Evolutionary conservation across 2,888 invertebrate genomes (phyloP).

Genomic region (Drosophila percnosoma): DNA sequence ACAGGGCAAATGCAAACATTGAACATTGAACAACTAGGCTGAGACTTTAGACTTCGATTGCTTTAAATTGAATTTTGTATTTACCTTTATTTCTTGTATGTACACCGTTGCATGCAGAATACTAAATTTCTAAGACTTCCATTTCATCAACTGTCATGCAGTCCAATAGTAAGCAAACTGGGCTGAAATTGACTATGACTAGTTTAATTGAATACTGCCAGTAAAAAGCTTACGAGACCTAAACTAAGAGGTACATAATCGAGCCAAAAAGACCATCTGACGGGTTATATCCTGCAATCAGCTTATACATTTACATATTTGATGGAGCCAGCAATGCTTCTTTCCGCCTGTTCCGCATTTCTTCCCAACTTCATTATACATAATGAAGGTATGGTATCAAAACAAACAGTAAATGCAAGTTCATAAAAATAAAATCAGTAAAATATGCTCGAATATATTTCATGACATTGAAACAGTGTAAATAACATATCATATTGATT

Average conservation of each 20-base stretch:
- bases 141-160: neutral
- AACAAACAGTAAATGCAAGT: neutral
- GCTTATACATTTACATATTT: neutral
- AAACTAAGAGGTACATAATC: neutral
- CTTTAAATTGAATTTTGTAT: constrained; percentile 76
- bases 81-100: constrained; percentile 56
- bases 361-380: neutral
- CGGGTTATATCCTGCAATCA: neutral
- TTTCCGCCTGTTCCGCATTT: neutral
- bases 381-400: neutral
- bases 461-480: neutral
- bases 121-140: constrained; percentile 13
- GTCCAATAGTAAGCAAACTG: constrained; percentile 7
- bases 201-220: neutral
- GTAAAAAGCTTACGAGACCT: neutral
- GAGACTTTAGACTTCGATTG: constrained; percentile 48
- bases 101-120: constrained; percentile 9
- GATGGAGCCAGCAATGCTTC: neutral
- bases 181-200: neutral
- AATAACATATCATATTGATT: neutral
- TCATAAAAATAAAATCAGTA: neutral
- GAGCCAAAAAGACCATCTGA: neutral
- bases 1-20: neutral
- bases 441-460: neutral
- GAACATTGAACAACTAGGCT: neutral